These are phyloP conservation scores for Drosophila ustulata DNA, from an alignment of 2,888 invertebrate species.

Conservation along the genomic window DNA sequence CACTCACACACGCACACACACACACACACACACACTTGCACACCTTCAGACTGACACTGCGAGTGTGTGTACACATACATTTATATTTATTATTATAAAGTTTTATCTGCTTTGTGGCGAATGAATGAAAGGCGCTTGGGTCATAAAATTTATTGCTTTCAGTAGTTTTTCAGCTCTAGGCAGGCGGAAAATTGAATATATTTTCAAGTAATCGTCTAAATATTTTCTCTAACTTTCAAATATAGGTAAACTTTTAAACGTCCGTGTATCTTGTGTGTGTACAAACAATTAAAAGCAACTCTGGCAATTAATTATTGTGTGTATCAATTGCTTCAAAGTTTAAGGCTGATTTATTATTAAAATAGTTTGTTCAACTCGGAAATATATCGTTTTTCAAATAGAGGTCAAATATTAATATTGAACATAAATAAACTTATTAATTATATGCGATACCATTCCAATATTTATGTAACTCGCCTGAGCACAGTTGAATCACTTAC, in stretches of 20 bases:
- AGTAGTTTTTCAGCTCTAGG: constrained; percentile 50
- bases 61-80: constrained; percentile 9
- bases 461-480: neutral
- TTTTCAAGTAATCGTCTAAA: constrained; percentile 26
- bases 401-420: too few relatives aligned
- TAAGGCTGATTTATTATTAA: too few relatives aligned
- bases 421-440: too few relatives aligned
- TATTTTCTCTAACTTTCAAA: constrained; percentile 5
- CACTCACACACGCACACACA: constrained; percentile 4
- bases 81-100: constrained; percentile 54
- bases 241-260: constrained; percentile 6
- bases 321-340: too few relatives aligned
- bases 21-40: too few relatives aligned
- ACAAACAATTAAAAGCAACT: constrained; percentile 3
- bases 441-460: too few relatives aligned
- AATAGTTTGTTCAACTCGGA: too few relatives aligned
- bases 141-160: constrained; percentile 59
- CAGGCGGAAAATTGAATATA: constrained; percentile 32
- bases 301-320: neutral
- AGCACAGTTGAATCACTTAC: neutral
- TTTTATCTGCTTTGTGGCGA: constrained; percentile 66
- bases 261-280: neutral
- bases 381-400: too few relatives aligned
- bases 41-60: neutral
- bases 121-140: constrained; percentile 62